phyloP scores from a whole-genome alignment of 2,888 invertebrate species.

The Keiferia lycopersicella region DNA sequence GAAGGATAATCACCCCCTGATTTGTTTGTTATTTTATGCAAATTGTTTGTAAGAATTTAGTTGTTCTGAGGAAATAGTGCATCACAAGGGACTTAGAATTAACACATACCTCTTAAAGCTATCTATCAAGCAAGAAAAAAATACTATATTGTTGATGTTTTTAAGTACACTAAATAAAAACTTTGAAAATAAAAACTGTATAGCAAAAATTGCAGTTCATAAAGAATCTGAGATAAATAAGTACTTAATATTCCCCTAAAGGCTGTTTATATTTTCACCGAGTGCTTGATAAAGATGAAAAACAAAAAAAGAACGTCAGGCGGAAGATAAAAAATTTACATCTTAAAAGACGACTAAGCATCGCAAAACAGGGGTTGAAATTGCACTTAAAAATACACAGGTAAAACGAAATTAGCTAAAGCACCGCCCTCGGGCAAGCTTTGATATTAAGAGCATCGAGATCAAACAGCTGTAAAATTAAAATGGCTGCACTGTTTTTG shows the following conservation, averaged over 20 bases:
- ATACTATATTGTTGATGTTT: neutral
- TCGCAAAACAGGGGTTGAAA: slow-evolving; percentile 59
- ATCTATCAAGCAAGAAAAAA: neutral
- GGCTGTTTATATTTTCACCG: slow-evolving; percentile 22
- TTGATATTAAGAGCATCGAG: slow-evolving; percentile 67
- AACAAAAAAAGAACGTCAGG: slow-evolving; percentile 41
- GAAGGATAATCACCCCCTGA: slow-evolving; percentile 1
- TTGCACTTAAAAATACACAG: slow-evolving; percentile 71
- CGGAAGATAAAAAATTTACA: slow-evolving; percentile 56
- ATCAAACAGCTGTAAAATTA: slow-evolving; percentile 60
- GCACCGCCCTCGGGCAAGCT: slow-evolving; percentile 54
- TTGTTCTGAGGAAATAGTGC: no score
- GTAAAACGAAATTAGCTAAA: slow-evolving; percentile 65
- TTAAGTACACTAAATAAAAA: neutral
- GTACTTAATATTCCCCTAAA: slow-evolving; percentile 9
- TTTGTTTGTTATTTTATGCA: neutral
- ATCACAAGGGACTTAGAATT: no score
- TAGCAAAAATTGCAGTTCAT: neutral
- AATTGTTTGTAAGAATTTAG: no score
- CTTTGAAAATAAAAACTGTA: neutral
- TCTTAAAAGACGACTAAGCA: slow-evolving; percentile 52
- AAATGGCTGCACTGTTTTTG: slow-evolving; percentile 49
- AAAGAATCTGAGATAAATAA: neutral
- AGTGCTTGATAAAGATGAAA: slow-evolving; percentile 41
- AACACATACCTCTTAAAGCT: neutral